Conservation (phyloP, 1,140 invertebrate genomes). For the Zaprionus taronus region DNA sequence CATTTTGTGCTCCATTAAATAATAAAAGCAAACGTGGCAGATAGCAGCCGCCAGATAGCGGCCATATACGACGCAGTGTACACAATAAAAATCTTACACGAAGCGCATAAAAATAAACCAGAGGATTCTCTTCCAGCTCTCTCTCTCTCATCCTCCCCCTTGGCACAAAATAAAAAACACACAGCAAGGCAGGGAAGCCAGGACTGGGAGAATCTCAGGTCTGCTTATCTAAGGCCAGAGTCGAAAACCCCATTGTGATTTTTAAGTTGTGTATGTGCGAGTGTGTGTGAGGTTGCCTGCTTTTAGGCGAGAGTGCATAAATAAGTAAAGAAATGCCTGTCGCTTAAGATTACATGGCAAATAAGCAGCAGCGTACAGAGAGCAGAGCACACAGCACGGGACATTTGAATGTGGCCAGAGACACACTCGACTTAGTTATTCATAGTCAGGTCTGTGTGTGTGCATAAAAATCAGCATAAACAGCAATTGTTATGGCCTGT, state of each 20-base stretch:
- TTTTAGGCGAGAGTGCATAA: slow-evolving; percentile 70
- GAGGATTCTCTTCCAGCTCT: slow-evolving; percentile 31
- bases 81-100: slow-evolving; percentile 83
- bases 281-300: slow-evolving; percentile 30
- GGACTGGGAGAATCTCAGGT: slow-evolving; percentile 37
- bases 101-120: slow-evolving; percentile 81
- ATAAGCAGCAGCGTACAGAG: slow-evolving; percentile 60
- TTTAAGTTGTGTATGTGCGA: slow-evolving; percentile 68
- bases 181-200: slow-evolving; percentile 1
- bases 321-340: slow-evolving; percentile 83
- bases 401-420: slow-evolving; percentile 72
- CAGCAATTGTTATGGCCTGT: slow-evolving; percentile 80
- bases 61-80: slow-evolving; percentile 65
- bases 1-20: slow-evolving; percentile 83
- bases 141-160: neutral
- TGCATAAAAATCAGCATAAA: slow-evolving; percentile 81
- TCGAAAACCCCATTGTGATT: slow-evolving; percentile 81
- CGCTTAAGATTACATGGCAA: slow-evolving; percentile 82
- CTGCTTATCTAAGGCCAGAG: slow-evolving; percentile 74
- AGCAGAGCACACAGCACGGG: slow-evolving; percentile 40
- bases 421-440: slow-evolving; percentile 78
- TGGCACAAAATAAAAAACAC: slow-evolving; percentile 3
- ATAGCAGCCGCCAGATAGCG: slow-evolving; percentile 62
- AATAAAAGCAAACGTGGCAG: slow-evolving; percentile 83
- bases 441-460: slow-evolving; percentile 74